Base-by-base conservation (phyloP, 2,888 invertebrate genomes). In the Pristionchus japonicus region DNA sequence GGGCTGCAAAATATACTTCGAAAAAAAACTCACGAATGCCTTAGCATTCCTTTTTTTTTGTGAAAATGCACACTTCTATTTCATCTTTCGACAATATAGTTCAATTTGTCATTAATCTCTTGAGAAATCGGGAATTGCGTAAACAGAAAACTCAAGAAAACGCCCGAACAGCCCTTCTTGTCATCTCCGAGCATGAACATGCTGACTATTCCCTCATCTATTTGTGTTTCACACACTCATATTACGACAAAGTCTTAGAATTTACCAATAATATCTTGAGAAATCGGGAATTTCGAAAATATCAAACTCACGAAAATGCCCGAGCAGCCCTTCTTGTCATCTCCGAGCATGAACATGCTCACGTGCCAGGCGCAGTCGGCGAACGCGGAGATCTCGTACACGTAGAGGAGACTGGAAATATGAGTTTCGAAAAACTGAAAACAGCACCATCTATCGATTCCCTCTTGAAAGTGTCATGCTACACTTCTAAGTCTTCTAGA, bases 301-400 rank as follows among this genome's bases (percentile, higher is more conserved):
- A n/a, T n/a, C n/a, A 64, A 89, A 90, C 92, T 90, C 70, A 92
- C 92, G 88, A 92, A 92, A 77, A 92, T 89, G 27, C 90, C 90
- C 17, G 90, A 90, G 77, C 92, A 92, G 43, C 91, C 91, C 67
- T 89, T 91, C 64, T 89, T 85, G 20, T 91, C 90, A 49, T 91
- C 91, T 7, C 91, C 91, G 61, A 92, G 49, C 86, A 91, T 90
- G 86, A 88, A 91, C 82, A 92, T 82, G 3, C 88, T 87, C n/a
- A 91, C 88, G 85, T 92, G 92, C 88, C 91, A 92, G 4, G 90
- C 91, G 20, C 91, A 80, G 88, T 92, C 92, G 31, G 89, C 90
- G 1, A 91, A 52, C 0, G 90, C 89, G 0, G 91, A 91, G 11
- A 91, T 90, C 86, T 92, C 91, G 80, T 91, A 92, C 3, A 90